A percentile compares a stretch with the other conserved stretches of the same genome.
These are phyloP conservation scores for Lordiphosa andalusiaca DNA, from an alignment of 2,888 invertebrate species.

Conservation along the genomic window DNA sequence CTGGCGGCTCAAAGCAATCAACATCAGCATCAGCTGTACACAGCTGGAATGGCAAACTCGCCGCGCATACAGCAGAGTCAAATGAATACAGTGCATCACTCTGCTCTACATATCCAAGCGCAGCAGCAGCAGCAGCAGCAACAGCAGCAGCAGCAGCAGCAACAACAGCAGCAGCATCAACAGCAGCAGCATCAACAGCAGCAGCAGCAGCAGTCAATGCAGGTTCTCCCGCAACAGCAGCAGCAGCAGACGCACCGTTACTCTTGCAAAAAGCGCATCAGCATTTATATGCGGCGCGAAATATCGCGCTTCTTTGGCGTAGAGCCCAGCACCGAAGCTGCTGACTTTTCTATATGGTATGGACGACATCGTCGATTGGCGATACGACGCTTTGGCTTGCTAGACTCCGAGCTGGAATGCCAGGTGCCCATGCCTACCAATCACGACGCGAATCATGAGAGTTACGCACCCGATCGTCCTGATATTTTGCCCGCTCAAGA, in stretches of 20 bases:
- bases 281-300: constrained; percentile 76
- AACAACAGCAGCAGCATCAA: constrained; percentile 14
- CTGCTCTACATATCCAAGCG: constrained; percentile 12
- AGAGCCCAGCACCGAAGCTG: constrained; percentile 75
- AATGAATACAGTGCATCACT: constrained; percentile 7
- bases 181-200: constrained; percentile 30
- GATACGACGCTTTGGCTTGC: constrained; percentile 75
- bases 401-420: constrained; percentile 40
- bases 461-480: constrained; percentile 73
- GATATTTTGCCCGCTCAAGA: constrained; percentile 79
- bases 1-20: constrained; percentile 14
- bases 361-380: constrained; percentile 79
- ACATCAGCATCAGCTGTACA: constrained; percentile 40
- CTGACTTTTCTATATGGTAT: constrained; percentile 77
- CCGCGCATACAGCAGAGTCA: constrained; percentile 30
- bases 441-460: constrained; percentile 18
- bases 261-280: constrained; percentile 76
- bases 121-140: constrained; percentile 16
- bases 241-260: constrained; percentile 46
- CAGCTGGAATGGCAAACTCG: constrained; percentile 17
- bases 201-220: constrained; percentile 18
- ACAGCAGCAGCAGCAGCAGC: constrained; percentile 13
- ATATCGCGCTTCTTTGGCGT: constrained; percentile 79
- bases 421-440: constrained; percentile 20
- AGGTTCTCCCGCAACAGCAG: constrained; percentile 35